Percentiles rank a stretch among this genome's conserved stretches.
Conservation (phyloP, 2,797 vertebrate genomes). For the Tarsius wallacei region DNA sequence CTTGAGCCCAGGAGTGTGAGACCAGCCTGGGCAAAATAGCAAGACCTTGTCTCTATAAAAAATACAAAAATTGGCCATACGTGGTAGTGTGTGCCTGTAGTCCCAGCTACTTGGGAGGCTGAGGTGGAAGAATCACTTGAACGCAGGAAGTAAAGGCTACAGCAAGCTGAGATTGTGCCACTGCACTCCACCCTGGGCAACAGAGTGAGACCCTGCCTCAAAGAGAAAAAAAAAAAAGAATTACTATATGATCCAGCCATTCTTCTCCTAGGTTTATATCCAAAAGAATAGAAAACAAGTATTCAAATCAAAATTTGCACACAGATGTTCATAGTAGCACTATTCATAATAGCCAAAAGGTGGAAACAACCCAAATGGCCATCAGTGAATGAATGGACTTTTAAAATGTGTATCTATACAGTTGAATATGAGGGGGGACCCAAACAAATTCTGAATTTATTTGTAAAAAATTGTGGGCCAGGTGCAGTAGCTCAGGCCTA, state of each 20-base stretch:
- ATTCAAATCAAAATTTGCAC: constrained; percentile 45
- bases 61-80: background rate
- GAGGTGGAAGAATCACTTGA: too few species aligned
- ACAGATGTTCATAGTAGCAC: background rate
- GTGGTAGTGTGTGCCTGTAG: too few species aligned
- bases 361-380: background rate
- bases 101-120: too few species aligned
- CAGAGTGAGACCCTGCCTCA: too few species aligned
- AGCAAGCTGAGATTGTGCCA: too few species aligned
- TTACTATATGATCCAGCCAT: background rate
- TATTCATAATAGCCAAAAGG: background rate
- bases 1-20: too few species aligned
- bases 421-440: background rate
- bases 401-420: background rate
- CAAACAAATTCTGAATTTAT: too few species aligned
- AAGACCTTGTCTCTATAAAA: too few species aligned
- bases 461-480: background rate
- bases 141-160: too few species aligned
- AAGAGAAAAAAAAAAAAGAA: background rate
- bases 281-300: constrained; percentile 33
- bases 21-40: too few species aligned
- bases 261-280: background rate
- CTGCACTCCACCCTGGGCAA: too few species aligned
- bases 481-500: background rate
- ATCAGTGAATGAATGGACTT: background rate